Evolutionary conservation across 2,888 invertebrate genomes (phyloP).

Genomic region (Acrocyrtus sp.): DNA sequence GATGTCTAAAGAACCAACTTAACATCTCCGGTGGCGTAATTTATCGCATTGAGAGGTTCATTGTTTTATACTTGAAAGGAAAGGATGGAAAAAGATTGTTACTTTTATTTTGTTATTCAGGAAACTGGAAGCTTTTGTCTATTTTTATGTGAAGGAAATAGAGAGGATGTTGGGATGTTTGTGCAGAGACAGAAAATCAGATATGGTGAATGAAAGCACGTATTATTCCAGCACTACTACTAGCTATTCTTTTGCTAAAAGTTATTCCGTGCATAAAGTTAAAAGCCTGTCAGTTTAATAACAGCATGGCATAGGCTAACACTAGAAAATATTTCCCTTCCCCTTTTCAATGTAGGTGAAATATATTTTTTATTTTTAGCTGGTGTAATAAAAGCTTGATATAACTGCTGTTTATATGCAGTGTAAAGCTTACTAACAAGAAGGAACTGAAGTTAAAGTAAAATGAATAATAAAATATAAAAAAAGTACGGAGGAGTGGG

Average conservation of each 20-base stretch:
- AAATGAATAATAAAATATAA: too few species aligned
- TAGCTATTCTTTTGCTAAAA: constrained; percentile 36
- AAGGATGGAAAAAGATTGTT: constrained; percentile 18
- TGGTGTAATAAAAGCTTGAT: neutral
- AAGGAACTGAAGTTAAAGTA: too few species aligned
- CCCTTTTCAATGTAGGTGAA: neutral
- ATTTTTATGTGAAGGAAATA: neutral
- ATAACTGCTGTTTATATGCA: too few species aligned
- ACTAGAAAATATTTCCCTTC: constrained; percentile 19
- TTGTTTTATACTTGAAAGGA: constrained; percentile 37
- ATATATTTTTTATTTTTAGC: neutral
- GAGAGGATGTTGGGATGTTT: too few species aligned
- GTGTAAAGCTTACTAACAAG: too few species aligned
- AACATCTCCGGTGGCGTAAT: constrained; percentile 41
- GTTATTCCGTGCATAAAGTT: constrained; percentile 47
- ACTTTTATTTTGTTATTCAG: constrained; percentile 12
- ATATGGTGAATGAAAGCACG: constrained; percentile 50
- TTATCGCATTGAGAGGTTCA: constrained; percentile 45
- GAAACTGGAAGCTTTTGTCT: constrained; percentile 2
- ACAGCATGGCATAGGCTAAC: too few species aligned
- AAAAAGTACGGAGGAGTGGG: too few species aligned
- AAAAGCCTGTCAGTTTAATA: constrained; percentile 48
- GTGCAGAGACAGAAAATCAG: constrained; percentile 23
- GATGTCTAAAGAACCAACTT: constrained; percentile 45
- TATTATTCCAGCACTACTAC: constrained; percentile 43